These are phyloP conservation scores for Rutpela maculata DNA, from an alignment of 2,888 invertebrate genomes.

Conservation along the genomic window DNA sequence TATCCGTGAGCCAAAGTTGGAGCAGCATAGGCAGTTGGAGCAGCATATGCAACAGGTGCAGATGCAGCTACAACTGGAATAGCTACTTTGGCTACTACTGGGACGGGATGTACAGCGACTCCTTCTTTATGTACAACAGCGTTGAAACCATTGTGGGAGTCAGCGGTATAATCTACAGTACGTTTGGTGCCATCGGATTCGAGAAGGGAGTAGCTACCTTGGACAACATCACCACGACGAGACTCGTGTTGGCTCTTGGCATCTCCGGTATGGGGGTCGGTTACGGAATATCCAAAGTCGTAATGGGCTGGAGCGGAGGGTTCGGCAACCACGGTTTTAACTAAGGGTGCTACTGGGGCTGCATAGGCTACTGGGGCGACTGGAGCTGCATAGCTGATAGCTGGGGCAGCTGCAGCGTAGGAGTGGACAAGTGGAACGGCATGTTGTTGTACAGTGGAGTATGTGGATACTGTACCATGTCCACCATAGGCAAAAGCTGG, in stretches of 20 bases:
- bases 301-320: slow-evolving; percentile 60
- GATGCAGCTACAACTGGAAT: background rate
- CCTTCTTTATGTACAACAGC: slow-evolving; percentile 75
- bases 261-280: too few species aligned
- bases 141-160: slow-evolving; percentile 76
- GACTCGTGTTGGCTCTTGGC: too few species aligned
- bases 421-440: slow-evolving; percentile 22
- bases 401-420: background rate
- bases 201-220: too few species aligned
- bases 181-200: too few species aligned
- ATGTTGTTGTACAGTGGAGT: too few species aligned
- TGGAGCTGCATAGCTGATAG: slow-evolving; percentile 54
- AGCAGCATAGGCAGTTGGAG: slow-evolving; percentile 5
- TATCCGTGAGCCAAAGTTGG: slow-evolving; percentile 32
- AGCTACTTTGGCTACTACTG: slow-evolving; percentile 53
- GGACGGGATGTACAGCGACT: slow-evolving; percentile 41
- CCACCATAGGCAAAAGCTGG: slow-evolving; percentile 26
- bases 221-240: too few species aligned
- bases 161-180: slow-evolving; percentile 76
- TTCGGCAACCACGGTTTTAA: slow-evolving; percentile 66
- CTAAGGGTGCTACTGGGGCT: slow-evolving; percentile 69
- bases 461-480: slow-evolving; percentile 10
- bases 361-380: slow-evolving; percentile 63
- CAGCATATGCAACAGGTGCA: too few species aligned
- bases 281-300: too few species aligned